Conservation (phyloP, 1,140 invertebrate genomes). For the Oryctes rhinoceros region DNA sequence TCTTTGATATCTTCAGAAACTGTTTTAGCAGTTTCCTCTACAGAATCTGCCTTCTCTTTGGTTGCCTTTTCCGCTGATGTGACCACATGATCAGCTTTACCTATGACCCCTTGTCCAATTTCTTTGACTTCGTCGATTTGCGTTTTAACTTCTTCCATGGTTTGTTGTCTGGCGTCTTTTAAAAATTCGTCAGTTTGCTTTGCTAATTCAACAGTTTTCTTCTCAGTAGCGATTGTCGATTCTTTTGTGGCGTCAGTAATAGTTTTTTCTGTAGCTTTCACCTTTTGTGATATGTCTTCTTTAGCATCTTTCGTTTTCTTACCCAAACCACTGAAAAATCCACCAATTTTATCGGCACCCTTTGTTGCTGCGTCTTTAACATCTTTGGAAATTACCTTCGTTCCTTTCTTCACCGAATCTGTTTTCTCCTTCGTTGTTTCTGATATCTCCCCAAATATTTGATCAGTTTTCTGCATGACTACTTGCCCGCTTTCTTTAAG, state of each 20-base stretch:
- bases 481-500: background rate
- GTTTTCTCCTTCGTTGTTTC: background rate
- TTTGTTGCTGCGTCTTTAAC: background rate
- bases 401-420: slow-evolving; percentile 3
- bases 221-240: background rate
- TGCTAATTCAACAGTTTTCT: slow-evolving; percentile 2
- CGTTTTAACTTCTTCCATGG: background rate
- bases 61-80: background rate
- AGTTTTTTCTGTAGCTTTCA: background rate
- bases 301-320: background rate
- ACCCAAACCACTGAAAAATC: slow-evolving; percentile 40
- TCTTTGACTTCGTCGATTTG: background rate
- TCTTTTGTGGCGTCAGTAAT: background rate
- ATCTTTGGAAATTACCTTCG: background rate
- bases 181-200: slow-evolving; percentile 27
- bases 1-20: background rate
- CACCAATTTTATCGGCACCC: slow-evolving; percentile 8
- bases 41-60: slow-evolving; percentile 11
- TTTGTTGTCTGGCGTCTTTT: slow-evolving; percentile 31
- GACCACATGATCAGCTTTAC: background rate
- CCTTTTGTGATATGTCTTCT: background rate
- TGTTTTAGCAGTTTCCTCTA: background rate
- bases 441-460: background rate
- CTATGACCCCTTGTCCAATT: background rate
- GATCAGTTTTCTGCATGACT: background rate